Evolutionary conservation across 53 echinoderm and acorn worm species (phyloP).

Genomic region (Henricia sp.): DNA sequence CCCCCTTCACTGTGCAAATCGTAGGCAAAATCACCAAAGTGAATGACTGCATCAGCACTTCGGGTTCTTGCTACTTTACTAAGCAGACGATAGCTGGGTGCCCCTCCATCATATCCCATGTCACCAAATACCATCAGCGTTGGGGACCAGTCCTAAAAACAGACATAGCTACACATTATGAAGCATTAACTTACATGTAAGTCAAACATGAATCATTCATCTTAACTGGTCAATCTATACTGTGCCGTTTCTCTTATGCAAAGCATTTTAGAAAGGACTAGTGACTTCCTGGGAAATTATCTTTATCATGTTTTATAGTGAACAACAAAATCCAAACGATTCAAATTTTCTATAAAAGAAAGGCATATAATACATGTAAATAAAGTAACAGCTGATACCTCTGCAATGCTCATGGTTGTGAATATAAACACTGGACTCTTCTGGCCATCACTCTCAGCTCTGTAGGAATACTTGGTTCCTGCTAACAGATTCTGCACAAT

Average conservation of each 20-base stretch:
- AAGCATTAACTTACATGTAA: no score
- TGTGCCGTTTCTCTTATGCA: no score
- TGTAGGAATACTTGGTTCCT: slow-evolving; percentile 71
- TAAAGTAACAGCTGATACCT: no score
- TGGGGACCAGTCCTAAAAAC: slow-evolving; percentile 77
- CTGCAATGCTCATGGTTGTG: slow-evolving; percentile 71
- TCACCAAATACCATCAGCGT: slow-evolving; percentile 81
- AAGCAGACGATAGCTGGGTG: slow-evolving; percentile 76
- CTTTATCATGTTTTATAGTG: no score
- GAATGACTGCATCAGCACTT: slow-evolving; percentile 71
- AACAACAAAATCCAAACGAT: no score
- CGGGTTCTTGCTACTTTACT: slow-evolving; percentile 45
- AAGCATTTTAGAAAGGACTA: no score
- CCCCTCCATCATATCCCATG: slow-evolving; percentile 86
- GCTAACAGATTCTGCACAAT: slow-evolving; percentile 64
- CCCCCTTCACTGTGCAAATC: slow-evolving; percentile 89
- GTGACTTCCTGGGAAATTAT: no score
- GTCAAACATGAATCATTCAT: no score
- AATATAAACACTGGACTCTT: slow-evolving; percentile 67
- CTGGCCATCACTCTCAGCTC: slow-evolving; percentile 59
- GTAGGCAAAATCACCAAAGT: slow-evolving; percentile 93
- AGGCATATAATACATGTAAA: no score
- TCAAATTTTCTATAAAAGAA: no score
- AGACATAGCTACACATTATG: background rate
- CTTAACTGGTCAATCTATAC: no score